Evolutionary conservation across 2,113 vertebrate genomes (phyloP).

Genomic region (Cyprinodon tularosa): DNA sequence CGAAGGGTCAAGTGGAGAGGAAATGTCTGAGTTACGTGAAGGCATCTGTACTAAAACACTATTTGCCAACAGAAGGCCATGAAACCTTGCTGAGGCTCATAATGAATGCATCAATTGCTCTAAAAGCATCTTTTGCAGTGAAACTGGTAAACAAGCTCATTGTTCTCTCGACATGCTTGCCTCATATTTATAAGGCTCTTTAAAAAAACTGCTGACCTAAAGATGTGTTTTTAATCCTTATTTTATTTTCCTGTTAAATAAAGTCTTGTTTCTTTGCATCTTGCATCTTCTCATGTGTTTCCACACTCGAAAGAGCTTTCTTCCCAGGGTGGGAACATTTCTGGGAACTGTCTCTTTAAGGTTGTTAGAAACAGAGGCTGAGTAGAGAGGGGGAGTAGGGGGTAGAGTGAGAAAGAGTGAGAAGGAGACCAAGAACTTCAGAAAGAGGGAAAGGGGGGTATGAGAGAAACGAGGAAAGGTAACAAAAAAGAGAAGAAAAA

Average conservation of each 20-base stretch:
- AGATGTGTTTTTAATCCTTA: slow-evolving; percentile 12
- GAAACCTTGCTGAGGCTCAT: slow-evolving; percentile 44
- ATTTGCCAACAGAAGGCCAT: slow-evolving; percentile 30
- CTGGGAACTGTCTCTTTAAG: slow-evolving; percentile 82
- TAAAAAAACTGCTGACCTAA: slow-evolving; percentile 25
- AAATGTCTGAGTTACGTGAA: slow-evolving; percentile 66
- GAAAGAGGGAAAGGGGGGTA: slow-evolving; percentile 32
- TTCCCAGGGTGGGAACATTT: slow-evolving; percentile 68
- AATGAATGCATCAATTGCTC: slow-evolving; percentile 48
- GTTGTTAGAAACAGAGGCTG: slow-evolving; percentile 59
- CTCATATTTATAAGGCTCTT: slow-evolving; percentile 29
- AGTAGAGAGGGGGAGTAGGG: slow-evolving; percentile 45
- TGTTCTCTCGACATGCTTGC: slow-evolving; percentile 27
- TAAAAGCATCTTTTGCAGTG: slow-evolving; percentile 45
- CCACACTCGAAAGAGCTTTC: slow-evolving; percentile 61
- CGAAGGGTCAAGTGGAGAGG: slow-evolving; percentile 55
- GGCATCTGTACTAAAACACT: slow-evolving; percentile 38
- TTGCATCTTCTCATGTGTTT: slow-evolving; percentile 41
- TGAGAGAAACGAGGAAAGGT: slow-evolving; percentile 31
- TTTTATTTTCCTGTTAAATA: slow-evolving; percentile 17
- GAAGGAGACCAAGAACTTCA: slow-evolving; percentile 48
- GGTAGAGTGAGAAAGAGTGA: slow-evolving; percentile 56
- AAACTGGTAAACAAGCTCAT: slow-evolving; percentile 39
- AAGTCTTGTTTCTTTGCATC: slow-evolving; percentile 31
- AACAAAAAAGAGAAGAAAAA: slow-evolving; percentile 26